Evolutionary conservation across 2,113 vertebrate species (phyloP).

Genomic region (Coturnix japonica): DNA sequence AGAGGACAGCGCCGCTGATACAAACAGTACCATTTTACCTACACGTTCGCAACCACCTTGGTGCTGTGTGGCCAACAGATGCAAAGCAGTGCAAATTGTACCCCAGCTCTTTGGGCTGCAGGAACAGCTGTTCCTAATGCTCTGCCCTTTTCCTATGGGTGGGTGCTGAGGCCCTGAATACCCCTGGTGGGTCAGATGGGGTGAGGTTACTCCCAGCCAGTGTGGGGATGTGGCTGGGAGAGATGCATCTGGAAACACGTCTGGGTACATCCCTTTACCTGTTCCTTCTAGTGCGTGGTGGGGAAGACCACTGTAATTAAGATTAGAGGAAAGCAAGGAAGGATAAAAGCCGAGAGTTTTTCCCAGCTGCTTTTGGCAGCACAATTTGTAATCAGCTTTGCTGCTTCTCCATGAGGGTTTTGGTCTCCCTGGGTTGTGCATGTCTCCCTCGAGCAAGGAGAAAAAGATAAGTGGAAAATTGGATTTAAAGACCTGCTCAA

Average conservation of each 20-base stretch:
- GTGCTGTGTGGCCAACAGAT: rapidly evolving
- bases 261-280: neutral
- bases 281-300: neutral
- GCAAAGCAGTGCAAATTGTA: rapidly evolving
- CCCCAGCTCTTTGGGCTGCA: neutral
- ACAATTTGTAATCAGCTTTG: neutral
- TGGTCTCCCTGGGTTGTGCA: neutral
- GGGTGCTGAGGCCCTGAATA: rapidly evolving
- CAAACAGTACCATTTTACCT: neutral
- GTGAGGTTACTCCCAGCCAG: neutral
- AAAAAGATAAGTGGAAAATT: conserved; percentile 9
- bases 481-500: neutral
- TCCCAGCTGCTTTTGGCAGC: neutral
- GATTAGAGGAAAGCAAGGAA: neutral
- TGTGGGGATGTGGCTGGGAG: neutral
- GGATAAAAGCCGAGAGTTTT: neutral
- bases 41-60: neutral
- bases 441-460: neutral
- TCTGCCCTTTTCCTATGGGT: neutral
- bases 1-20: neutral
- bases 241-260: neutral
- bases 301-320: neutral
- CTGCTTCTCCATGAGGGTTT: neutral
- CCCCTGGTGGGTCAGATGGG: neutral
- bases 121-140: neutral